phyloP scores from a whole-genome alignment of 2,113 vertebrate genomes.

The Hiodon alosoides region DNA sequence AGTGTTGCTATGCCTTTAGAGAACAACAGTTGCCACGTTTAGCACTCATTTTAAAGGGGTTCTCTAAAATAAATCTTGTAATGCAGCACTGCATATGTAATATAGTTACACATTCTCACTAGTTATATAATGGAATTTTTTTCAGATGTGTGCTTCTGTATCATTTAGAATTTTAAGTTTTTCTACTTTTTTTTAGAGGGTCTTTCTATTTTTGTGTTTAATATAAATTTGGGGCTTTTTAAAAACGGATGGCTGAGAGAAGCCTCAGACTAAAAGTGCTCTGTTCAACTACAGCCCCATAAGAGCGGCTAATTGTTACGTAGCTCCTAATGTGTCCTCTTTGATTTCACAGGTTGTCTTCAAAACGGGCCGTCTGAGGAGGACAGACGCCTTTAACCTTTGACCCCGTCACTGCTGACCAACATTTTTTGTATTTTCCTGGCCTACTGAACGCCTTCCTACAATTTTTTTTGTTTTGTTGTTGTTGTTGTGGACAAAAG shows the following conservation, averaged over 20 bases:
- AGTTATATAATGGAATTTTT: too few relatives aligned
- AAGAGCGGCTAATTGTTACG: background rate
- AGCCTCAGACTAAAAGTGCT: too few relatives aligned
- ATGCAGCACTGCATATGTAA: too few relatives aligned
- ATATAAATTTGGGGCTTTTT: too few relatives aligned
- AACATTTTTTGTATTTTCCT: slow-evolving; percentile 13
- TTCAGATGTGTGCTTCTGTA: background rate
- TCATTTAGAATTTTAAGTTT: background rate
- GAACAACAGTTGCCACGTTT: background rate
- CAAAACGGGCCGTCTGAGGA: slow-evolving; percentile 28
- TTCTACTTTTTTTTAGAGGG: background rate
- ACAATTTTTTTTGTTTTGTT: slow-evolving; percentile 19
- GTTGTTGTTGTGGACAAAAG: background rate
- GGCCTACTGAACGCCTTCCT: slow-evolving; percentile 18
- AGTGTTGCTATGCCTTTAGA: background rate
- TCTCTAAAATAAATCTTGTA: too few relatives aligned
- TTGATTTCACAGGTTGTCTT: slow-evolving; percentile 31
- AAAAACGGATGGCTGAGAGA: too few relatives aligned
- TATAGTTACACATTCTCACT: too few relatives aligned
- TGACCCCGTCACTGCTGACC: slow-evolving; percentile 43
- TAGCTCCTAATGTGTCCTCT: background rate
- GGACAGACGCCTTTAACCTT: slow-evolving; percentile 65
- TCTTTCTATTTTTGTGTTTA: too few relatives aligned
- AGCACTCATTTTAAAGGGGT: too few relatives aligned
- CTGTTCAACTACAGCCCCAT: background rate